These are phyloP conservation scores for Perca flavescens DNA, from an alignment of 2,113 vertebrate genomes.

Conservation along the genomic window DNA sequence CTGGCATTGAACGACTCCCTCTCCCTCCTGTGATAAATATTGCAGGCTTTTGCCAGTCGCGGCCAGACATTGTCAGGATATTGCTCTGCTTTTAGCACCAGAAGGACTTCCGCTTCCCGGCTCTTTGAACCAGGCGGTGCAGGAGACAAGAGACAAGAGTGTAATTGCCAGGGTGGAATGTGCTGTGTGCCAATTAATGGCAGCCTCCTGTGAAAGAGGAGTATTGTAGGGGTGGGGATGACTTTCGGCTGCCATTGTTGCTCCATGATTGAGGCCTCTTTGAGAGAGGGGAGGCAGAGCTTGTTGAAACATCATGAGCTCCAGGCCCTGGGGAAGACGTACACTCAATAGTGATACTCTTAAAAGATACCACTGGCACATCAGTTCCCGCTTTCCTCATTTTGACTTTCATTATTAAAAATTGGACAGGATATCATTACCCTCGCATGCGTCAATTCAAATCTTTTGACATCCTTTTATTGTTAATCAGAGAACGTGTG, in stretches of 20 bases:
- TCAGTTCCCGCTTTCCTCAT: constrained; percentile 33
- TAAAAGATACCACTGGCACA: constrained; percentile 30
- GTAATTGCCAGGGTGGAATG: constrained; percentile 78
- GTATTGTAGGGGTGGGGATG: constrained; percentile 68
- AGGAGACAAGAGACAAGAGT: constrained; percentile 69
- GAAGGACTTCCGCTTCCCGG: constrained; percentile 70
- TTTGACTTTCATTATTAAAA: constrained; percentile 51
- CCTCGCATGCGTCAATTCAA: constrained; percentile 36
- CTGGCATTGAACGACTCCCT: constrained; percentile 53
- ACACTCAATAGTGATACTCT: constrained; percentile 10
- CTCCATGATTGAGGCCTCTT: constrained; percentile 66
- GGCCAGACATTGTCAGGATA: constrained; percentile 80
- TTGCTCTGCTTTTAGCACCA: constrained; percentile 79
- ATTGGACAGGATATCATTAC: constrained; percentile 47
- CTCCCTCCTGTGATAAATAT: constrained; percentile 78
- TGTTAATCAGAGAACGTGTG: constrained; percentile 29
- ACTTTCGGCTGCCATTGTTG: constrained; percentile 70
- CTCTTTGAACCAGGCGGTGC: constrained; percentile 63
- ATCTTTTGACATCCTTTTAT: constrained; percentile 32
- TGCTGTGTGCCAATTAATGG: constrained; percentile 69
- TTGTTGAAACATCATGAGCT: constrained; percentile 62
- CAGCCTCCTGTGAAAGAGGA: constrained; percentile 64
- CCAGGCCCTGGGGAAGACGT: constrained; percentile 10
- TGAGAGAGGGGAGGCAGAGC: constrained; percentile 55
- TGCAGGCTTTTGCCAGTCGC: constrained; percentile 68